These are phyloP conservation scores for Aurelia sp. DNA, from an alignment of 30 jellyfish, hydroid and myxozoan species.

Conservation along the genomic window DNA sequence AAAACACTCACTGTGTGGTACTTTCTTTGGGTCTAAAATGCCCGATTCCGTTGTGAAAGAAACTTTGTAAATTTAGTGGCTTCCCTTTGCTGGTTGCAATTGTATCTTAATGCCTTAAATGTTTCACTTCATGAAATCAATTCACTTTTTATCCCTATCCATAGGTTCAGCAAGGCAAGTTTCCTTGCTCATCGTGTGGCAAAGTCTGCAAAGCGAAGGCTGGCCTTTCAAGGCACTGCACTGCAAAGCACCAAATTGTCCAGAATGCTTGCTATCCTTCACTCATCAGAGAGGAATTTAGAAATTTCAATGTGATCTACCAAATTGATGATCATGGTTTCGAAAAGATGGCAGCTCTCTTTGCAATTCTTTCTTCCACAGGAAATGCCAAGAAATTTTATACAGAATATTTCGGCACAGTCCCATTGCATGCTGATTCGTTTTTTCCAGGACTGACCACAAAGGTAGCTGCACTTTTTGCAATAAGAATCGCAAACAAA, in stretches of 20 bases:
- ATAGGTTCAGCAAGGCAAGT: slow-evolving; percentile 22
- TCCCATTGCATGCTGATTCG: slow-evolving; percentile 17
- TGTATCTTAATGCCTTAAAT: background rate
- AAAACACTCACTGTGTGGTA: background rate
- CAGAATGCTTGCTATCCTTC: slow-evolving; percentile 27
- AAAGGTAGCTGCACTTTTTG: slow-evolving; percentile 25
- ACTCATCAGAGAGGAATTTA: slow-evolving; percentile 6
- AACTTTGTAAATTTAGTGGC: background rate
- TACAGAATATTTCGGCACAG: slow-evolving; percentile 27
- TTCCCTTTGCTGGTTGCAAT: background rate
- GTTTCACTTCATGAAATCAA: slow-evolving; percentile 8
- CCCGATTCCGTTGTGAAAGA: background rate
- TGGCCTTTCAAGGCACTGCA: slow-evolving; percentile 44
- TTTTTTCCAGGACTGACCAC: slow-evolving; percentile 14
- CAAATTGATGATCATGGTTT: slow-evolving; percentile 10
- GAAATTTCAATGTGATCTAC: background rate
- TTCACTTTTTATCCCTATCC: background rate
- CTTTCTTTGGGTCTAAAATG: background rate
- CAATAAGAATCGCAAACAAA: background rate
- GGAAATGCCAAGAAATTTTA: slow-evolving; percentile 42
- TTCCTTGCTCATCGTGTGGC: slow-evolving; percentile 16
- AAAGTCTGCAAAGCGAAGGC: slow-evolving; percentile 48
- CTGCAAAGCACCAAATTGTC: no score
- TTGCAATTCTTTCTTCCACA: slow-evolving; percentile 9
- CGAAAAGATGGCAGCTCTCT: slow-evolving; percentile 26